Base-by-base conservation (phyloP, 2,113 vertebrate species). In the Gobius niger region DNA sequence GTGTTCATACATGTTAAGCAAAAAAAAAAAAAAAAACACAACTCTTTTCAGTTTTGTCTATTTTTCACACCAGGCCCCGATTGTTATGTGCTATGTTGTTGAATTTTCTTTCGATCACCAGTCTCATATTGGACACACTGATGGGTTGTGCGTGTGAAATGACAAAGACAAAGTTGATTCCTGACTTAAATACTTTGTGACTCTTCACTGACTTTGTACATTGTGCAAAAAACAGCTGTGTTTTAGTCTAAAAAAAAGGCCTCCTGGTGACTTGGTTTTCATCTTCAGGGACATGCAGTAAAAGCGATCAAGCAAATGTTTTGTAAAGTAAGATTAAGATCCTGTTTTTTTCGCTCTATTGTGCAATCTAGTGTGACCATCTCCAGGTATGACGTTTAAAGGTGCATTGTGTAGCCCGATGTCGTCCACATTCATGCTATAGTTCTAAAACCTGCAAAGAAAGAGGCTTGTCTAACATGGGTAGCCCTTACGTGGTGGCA, bases 171-270 rank as follows among this genome's bases (percentile, higher is more conserved):
- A 86, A 65, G 59, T 75, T n/a, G 44, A 10, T 61, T 41, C 64
- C 44, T 71, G 52, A 70, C 80, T 87, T 42, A 69, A 88, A 89
- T 87, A 83, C 81, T 83, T 82, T 73, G 60, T 83, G 61, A 78
- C 70, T 74, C 44, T 76, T 69, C 60, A 11, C 70, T 75, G 53
- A 60, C 56, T 80, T 76, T 79, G 65, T 88, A 88, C 84, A 84
- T 89, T 91, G 85, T 88, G 85, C 88, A 91, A 91, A 91, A 81
- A 85, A 81, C 68, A 83, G 82, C 86, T 85, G 78, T 75, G 75
- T 69, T 88, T 76, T 80, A 78, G 63, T 87, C 74, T 80, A 88
- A 69, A 24, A 24, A 24, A 24, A 91, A 91, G 89, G 90, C 90
- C 89, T 85, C 88, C 82, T 41, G 78, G 86, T 89, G 84, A 87